phyloP scores from a whole-genome alignment of 2,113 vertebrate genomes.

The Peromyscus leucopus region DNA sequence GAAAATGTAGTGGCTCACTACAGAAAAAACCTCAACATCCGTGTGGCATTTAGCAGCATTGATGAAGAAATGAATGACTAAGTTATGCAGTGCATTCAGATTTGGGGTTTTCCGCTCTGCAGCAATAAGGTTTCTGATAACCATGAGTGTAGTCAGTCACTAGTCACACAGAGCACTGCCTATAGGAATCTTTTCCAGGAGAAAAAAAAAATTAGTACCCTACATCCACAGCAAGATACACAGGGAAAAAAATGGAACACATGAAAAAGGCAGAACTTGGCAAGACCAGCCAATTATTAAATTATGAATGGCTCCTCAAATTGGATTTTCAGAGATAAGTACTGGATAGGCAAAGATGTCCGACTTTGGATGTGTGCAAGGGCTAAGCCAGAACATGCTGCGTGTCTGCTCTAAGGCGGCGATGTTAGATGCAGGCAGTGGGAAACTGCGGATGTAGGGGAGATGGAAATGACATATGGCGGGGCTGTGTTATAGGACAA shows the following conservation, averaged over 20 bases:
- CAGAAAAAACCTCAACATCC: background rate
- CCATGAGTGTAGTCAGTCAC: background rate
- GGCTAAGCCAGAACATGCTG: background rate
- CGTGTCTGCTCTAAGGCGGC: background rate
- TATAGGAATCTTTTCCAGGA: background rate
- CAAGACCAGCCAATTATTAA: background rate
- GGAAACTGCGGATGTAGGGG: background rate
- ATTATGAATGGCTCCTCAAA: background rate
- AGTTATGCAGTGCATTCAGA: conserved; percentile 1
- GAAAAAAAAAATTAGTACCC: background rate
- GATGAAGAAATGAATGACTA: background rate
- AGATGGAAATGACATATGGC: conserved; percentile 10
- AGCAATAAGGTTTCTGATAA: conserved; percentile 27
- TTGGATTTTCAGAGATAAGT: background rate
- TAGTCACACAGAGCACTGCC: background rate
- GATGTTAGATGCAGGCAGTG: background rate
- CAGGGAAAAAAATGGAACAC: background rate
- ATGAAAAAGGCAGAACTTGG: background rate
- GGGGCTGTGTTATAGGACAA: conserved; percentile 24
- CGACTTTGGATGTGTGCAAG: background rate
- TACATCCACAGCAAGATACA: background rate
- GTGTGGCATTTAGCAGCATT: background rate
- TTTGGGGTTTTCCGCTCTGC: conserved; percentile 16
- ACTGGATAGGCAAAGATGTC: background rate
- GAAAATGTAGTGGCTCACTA: background rate